phyloP scores from a whole-genome alignment of 2,797 vertebrate species.

The Scolopax rusticola region DNA sequence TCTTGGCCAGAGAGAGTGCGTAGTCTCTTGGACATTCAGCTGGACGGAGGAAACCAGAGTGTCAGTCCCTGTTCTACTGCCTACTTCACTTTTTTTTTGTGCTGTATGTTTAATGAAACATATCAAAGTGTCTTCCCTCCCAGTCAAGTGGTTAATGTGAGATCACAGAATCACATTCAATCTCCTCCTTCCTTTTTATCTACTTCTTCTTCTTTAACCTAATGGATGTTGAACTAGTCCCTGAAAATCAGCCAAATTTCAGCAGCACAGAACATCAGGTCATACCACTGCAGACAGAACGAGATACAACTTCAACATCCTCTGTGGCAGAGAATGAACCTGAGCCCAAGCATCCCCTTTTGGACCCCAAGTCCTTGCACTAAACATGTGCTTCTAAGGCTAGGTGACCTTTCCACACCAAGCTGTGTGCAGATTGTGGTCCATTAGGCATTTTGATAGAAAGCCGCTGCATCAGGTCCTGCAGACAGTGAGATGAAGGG shows the following conservation, averaged over 20 bases:
- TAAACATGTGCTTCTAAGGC: not conserved
- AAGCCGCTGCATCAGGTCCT: not conserved
- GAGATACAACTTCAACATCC: rapidly evolving
- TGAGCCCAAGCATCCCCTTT: not conserved
- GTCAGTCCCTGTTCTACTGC: not conserved
- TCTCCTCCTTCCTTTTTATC: not conserved
- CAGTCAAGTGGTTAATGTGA: not conserved
- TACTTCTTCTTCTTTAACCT: not conserved
- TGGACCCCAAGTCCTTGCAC: not conserved
- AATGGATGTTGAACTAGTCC: not conserved
- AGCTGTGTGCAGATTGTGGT: not conserved
- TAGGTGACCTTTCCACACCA: not conserved
- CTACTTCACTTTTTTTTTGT: not conserved
- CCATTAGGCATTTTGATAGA: not conserved
- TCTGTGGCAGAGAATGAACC: not conserved
- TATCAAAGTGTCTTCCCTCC: not conserved
- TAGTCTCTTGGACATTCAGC: not conserved
- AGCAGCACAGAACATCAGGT: not conserved
- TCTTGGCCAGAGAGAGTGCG: not conserved
- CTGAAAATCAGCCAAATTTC: not conserved
- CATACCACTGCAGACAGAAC: not conserved
- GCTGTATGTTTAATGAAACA: not conserved
- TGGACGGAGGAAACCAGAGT: not conserved
- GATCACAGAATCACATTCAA: not conserved
- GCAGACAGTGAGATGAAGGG: not conserved